These are phyloP conservation scores for Cephus pulcher DNA, from an alignment of 2,888 invertebrate species.

Conservation along the genomic window DNA sequence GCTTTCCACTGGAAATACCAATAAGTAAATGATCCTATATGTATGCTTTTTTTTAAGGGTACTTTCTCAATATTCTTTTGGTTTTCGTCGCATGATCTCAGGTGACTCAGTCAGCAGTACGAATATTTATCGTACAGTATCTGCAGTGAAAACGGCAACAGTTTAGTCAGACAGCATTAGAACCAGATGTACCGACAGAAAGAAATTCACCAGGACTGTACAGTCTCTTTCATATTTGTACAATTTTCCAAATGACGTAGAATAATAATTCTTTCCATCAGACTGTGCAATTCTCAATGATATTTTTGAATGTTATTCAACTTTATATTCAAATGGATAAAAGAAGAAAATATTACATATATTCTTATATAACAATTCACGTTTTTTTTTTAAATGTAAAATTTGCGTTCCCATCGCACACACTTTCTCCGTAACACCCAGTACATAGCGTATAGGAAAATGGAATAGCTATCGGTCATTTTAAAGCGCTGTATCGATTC, in stretches of 20 bases:
- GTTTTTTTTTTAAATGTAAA: background rate
- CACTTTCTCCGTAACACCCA: background rate
- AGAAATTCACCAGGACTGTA: background rate
- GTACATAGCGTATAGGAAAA: background rate
- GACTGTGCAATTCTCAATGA: background rate
- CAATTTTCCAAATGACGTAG: background rate
- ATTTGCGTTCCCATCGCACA: background rate
- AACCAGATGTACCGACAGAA: background rate
- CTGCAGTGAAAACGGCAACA: background rate
- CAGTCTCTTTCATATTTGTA: background rate
- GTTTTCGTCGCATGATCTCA: background rate
- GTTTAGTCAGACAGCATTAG: background rate
- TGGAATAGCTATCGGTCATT: conserved; percentile 37
- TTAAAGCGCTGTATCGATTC: conserved; percentile 51
- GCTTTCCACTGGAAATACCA: background rate
- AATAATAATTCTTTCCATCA: background rate
- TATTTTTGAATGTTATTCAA: background rate
- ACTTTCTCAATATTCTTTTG: background rate
- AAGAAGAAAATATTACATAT: background rate
- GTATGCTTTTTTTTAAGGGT: background rate
- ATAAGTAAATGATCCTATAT: background rate
- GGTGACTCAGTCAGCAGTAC: background rate
- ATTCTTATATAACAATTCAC: background rate
- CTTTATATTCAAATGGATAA: background rate
- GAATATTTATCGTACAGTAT: background rate